These are phyloP conservation scores for Iguana delicatissima DNA, from an alignment of 2,797 vertebrate genomes.

Conservation along the genomic window DNA sequence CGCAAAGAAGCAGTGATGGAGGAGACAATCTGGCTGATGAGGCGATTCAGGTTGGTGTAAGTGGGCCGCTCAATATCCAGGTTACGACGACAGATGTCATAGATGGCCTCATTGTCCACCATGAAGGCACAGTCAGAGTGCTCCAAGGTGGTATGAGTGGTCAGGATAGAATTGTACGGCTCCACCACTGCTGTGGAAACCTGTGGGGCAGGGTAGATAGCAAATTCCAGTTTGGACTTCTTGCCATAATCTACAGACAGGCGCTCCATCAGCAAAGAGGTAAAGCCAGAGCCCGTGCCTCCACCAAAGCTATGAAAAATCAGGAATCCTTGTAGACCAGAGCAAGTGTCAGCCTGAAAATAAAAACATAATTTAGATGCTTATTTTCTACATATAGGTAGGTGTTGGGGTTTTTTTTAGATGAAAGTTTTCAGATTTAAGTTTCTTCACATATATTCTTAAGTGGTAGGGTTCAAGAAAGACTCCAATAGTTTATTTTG, in stretches of 20 bases:
- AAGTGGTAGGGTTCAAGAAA: neutral
- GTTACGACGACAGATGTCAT: conserved; percentile 79
- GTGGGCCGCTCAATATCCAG: conserved; percentile 80
- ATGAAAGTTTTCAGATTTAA: neutral
- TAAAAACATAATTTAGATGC: neutral
- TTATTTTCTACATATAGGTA: neutral
- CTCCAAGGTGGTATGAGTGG: conserved; percentile 82
- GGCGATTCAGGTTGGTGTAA: conserved; percentile 82
- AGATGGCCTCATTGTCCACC: conserved; percentile 85
- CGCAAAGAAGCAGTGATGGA: conserved; percentile 83
- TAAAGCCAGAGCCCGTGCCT: conserved; percentile 83
- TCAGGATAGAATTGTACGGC: conserved; percentile 85
- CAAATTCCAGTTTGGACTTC: conserved; percentile 83
- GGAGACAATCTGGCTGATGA: conserved; percentile 83
- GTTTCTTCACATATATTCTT: neutral
- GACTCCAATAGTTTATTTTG: neutral
- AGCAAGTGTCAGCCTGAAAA: conserved; percentile 80
- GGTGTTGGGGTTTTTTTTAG: neutral
- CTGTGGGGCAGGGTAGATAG: conserved; percentile 84
- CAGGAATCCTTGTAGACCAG: conserved; percentile 83
- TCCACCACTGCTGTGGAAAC: conserved; percentile 84
- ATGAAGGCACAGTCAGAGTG: conserved; percentile 84
- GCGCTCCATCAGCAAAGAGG: conserved; percentile 83
- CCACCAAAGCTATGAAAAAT: conserved; percentile 86
- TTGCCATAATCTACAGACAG: conserved; percentile 83